These are phyloP conservation scores for Sebastiscus tertius DNA, from an alignment of 2,797 vertebrate genomes.

Conservation along the genomic window DNA sequence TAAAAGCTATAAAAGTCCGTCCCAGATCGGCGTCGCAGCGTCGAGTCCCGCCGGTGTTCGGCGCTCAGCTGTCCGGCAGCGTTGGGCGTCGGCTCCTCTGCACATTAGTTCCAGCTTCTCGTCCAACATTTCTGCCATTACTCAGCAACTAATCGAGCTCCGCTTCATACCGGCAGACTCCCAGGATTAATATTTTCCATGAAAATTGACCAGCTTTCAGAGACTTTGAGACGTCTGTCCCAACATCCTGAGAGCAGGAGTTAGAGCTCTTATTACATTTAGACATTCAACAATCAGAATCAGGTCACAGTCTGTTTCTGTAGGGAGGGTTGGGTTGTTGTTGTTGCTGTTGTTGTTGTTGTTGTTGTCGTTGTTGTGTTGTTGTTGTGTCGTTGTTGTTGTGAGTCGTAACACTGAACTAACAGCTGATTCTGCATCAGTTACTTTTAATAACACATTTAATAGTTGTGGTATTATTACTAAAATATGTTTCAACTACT, in stretches of 20 bases:
- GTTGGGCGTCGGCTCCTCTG: conserved; percentile 55
- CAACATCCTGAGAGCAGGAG: background rate
- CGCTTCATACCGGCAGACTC: background rate
- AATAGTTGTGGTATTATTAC: background rate
- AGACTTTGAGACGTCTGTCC: background rate
- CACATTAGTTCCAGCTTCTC: conserved; percentile 64
- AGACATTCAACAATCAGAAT: too few species aligned
- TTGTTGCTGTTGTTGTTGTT: too few species aligned
- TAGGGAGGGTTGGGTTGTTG: background rate
- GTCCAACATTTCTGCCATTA: conserved; percentile 65
- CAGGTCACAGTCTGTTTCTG: background rate
- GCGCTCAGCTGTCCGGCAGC: background rate
- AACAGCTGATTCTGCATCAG: background rate
- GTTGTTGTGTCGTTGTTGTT: too few species aligned
- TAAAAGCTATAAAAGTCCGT: too few species aligned
- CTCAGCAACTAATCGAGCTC: conserved; percentile 38
- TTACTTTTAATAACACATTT: background rate
- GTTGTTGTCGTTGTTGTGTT: too few species aligned
- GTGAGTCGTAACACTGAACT: background rate
- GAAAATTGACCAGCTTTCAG: background rate
- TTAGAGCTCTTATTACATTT: background rate
- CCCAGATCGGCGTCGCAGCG: too few species aligned
- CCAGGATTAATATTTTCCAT: conserved; percentile 34
- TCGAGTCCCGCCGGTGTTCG: too few species aligned
- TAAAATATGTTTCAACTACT: too few species aligned